Conservation (phyloP, 37 sponge, comb jelly and placozoan genomes). For the Cliona cf. orientalis region DNA sequence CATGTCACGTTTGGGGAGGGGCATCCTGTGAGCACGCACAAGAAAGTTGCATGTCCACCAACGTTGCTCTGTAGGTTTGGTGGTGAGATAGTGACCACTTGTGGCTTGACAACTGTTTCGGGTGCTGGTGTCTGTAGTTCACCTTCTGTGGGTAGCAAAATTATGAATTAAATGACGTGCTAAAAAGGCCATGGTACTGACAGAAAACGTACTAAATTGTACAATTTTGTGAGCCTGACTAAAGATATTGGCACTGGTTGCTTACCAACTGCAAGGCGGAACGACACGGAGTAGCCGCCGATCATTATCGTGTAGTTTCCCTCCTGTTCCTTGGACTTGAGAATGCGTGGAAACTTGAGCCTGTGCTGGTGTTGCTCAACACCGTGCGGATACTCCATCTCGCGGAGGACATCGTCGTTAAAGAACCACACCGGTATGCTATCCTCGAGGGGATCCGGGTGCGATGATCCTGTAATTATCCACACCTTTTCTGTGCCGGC, state of each 20-base stretch:
- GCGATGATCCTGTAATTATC: not conserved
- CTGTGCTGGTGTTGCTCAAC: not conserved
- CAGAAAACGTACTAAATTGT: too few species aligned
- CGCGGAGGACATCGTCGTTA: not conserved
- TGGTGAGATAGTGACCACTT: not conserved
- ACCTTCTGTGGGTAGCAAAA: too few species aligned
- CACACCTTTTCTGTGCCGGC: not conserved
- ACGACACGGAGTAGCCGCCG: not conserved
- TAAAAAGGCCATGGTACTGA: too few species aligned
- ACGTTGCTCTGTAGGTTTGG: not conserved
- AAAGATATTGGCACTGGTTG: too few species aligned
- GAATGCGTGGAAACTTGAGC: not conserved
- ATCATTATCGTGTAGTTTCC: slow-evolving; percentile 5
- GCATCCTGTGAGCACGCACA: slow-evolving; percentile 25
- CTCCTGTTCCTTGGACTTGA: slow-evolving; percentile 25
- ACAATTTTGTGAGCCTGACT: too few species aligned
- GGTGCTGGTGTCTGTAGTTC: too few species aligned
- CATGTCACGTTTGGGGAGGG: slow-evolving; percentile 32
- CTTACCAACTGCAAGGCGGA: slow-evolving; percentile 1
- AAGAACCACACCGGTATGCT: not conserved
- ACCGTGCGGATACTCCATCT: not conserved
- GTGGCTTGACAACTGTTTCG: not conserved
- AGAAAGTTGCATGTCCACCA: not conserved
- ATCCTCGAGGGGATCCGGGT: not conserved
- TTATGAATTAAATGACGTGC: too few species aligned